phyloP scores from a whole-genome alignment of 1,140 invertebrate genomes.

The Magallana ariakensis region DNA sequence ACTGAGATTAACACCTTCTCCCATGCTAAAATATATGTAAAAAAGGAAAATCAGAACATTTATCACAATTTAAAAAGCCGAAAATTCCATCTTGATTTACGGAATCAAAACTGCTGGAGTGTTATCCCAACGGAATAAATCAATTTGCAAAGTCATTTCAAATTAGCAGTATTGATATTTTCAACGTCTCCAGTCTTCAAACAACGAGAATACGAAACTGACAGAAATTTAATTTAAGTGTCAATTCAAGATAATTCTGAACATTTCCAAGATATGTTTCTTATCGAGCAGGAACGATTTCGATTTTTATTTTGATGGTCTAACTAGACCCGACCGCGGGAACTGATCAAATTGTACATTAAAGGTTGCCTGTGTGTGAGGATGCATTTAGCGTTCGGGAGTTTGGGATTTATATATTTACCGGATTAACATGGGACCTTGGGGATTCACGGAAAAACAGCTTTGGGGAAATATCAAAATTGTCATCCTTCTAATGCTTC shows the following conservation, averaged over 20 bases:
- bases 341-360: not conserved
- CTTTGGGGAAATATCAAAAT: not conserved
- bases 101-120: not conserved
- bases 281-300: not conserved
- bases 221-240: not conserved
- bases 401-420: not conserved
- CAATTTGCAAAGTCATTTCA: not conserved
- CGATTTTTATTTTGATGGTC: conserved; percentile 28
- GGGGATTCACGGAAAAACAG: not conserved
- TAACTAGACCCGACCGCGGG: not conserved
- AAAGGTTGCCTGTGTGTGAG: not conserved
- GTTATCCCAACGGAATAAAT: not conserved
- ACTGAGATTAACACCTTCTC: no score
- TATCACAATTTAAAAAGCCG: not conserved
- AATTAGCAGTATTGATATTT: not conserved
- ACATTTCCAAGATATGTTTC: conserved; percentile 14
- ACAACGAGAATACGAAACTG: not conserved
- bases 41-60: no score
- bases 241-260: not conserved
- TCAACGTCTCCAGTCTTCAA: not conserved
- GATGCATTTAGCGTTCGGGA: conserved; percentile 6
- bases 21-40: no score
- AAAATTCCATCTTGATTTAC: not conserved
- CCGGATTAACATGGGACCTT: not conserved
- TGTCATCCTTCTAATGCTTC: not conserved